Evolutionary conservation across 2,888 invertebrate species (phyloP), one percentile per base, ranked within the genome.

Genomic region (Diaperis boleti): DNA sequence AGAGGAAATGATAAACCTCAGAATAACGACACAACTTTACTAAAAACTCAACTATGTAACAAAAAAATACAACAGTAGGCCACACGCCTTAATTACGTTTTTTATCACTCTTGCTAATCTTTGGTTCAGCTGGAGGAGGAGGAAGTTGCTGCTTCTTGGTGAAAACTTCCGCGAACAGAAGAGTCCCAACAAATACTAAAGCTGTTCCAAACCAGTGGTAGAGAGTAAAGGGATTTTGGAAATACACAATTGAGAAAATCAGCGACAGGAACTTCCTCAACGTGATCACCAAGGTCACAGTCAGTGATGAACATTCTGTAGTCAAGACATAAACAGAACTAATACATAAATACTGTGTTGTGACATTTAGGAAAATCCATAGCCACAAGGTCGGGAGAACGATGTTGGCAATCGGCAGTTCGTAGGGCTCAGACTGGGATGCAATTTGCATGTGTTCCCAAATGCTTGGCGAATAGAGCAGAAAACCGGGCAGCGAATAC

Each of bases 281-380:
- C 0, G 99, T 99, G 20, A 99, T 92, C 0, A 99, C 95, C 70
- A 99, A 84, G 0, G 98, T 98, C 1, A 99, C 97, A 0, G 96
- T 95, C 39, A 99, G 82, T 0, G 98, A 96, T 0, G 94, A 88
- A 77, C 96, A 96, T 81, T 96, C 96, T 0, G 98, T 93, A 1
- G 97, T 98, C 75, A 98, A 83, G 20, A 92, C 88, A 76, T 96
- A 99, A 1, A 99, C 98, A 5, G 95, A 93, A 78, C 94, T 92
- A 65, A 98, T 98, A 79, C 98, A 99, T 64, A 97, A 78, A 77
- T 89, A 98, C 87, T 98, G 97, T 0, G 96, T 95, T 1, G 94
- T 71, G 3, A 94, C 89, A 79, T 96, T 96, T 17, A 92, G 88
- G 29, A 92, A 79, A 42, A 98, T 83, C 82, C 89, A 94, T 3